Conservation (phyloP, 1,140 invertebrate genomes). For the Orius insidiosus region DNA sequence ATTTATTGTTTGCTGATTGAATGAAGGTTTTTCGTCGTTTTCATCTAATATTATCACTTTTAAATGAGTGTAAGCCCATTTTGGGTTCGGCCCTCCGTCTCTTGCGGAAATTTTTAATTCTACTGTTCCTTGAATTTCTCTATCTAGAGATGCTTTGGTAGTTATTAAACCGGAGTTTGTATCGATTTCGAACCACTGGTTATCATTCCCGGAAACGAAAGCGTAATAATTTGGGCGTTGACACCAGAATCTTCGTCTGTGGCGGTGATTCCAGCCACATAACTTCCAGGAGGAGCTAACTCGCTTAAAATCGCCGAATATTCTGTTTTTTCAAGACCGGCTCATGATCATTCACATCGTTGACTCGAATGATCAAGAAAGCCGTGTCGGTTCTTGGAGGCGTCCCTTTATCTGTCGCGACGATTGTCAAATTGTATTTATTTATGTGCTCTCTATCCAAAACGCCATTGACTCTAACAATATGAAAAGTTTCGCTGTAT, state of each 20-base stretch:
- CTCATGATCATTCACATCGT: slow-evolving; percentile 89
- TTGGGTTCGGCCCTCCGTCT: slow-evolving; percentile 78
- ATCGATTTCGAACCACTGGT: slow-evolving; percentile 75
- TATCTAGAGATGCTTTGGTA: slow-evolving; percentile 60
- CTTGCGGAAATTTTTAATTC: slow-evolving; percentile 67
- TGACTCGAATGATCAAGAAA: slow-evolving; percentile 78
- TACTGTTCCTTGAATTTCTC: slow-evolving; percentile 68
- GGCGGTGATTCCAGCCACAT: slow-evolving; percentile 71
- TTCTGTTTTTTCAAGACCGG: slow-evolving; percentile 87
- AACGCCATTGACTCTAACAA: slow-evolving; percentile 79
- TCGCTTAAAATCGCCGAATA: slow-evolving; percentile 78
- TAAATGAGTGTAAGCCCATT: slow-evolving; percentile 69
- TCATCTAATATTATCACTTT: slow-evolving; percentile 86
- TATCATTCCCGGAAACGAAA: slow-evolving; percentile 70
- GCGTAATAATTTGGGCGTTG: slow-evolving; percentile 78
- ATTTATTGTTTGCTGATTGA: slow-evolving; percentile 50
- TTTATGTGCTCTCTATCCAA: slow-evolving; percentile 82
- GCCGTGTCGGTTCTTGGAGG: slow-evolving; percentile 67
- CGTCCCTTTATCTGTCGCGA: slow-evolving; percentile 74
- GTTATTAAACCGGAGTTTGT: slow-evolving; percentile 67
- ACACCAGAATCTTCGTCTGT: slow-evolving; percentile 81
- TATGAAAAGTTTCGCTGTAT: slow-evolving; percentile 65
- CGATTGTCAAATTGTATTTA: slow-evolving; percentile 80
- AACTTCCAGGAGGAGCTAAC: slow-evolving; percentile 67
- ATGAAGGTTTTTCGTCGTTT: slow-evolving; percentile 83